Percentiles rank a stretch among this genome's conserved stretches.
Evolutionary conservation across 2,113 vertebrate genomes (phyloP).

Genomic region (Epinephelus moara): DNA sequence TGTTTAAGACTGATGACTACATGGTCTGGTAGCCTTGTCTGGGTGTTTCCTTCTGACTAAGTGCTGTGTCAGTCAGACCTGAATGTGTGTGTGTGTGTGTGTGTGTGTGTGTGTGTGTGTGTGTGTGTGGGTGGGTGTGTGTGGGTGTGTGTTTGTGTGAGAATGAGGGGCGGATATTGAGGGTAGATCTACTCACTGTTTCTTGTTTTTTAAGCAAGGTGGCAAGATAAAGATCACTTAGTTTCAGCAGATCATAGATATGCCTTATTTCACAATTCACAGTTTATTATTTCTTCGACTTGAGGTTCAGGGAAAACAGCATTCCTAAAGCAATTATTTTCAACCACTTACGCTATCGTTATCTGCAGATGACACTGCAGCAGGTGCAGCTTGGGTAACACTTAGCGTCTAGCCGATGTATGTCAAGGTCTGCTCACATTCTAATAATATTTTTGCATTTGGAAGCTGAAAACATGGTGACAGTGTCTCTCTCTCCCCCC

Average conservation of each 20-base stretch:
- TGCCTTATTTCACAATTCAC: background rate
- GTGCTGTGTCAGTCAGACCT: conserved; percentile 68
- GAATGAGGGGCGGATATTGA: background rate
- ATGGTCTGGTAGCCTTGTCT: conserved; percentile 58
- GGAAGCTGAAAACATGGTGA: conserved; percentile 70
- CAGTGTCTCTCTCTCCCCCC: conserved; percentile 5
- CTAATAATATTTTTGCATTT: conserved; percentile 78
- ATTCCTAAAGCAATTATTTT: conserved; percentile 65
- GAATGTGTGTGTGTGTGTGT: conserved; percentile 40
- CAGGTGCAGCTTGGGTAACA: conserved; percentile 80
- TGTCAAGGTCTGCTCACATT: conserved; percentile 78
- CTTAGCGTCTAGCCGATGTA: conserved; percentile 75
- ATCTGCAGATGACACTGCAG: conserved; percentile 66
- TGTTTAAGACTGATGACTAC: conserved; percentile 66
- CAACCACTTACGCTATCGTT: conserved; percentile 56
- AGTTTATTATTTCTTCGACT: conserved; percentile 36
- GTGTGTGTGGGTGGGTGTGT: conserved; percentile 8
- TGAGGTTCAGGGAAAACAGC: conserved; percentile 56
- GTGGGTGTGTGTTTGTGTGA: conserved; percentile 10
- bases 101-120: conserved; percentile 10
- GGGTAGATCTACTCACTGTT: conserved; percentile 22
- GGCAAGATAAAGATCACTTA: conserved; percentile 29
- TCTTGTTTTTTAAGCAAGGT: conserved; percentile 16
- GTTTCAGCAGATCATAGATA: conserved; percentile 26
- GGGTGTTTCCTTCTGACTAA: conserved; percentile 76